phyloP scores from a whole-genome alignment of 2,113 vertebrate species.

The Myotis davidii region DNA sequence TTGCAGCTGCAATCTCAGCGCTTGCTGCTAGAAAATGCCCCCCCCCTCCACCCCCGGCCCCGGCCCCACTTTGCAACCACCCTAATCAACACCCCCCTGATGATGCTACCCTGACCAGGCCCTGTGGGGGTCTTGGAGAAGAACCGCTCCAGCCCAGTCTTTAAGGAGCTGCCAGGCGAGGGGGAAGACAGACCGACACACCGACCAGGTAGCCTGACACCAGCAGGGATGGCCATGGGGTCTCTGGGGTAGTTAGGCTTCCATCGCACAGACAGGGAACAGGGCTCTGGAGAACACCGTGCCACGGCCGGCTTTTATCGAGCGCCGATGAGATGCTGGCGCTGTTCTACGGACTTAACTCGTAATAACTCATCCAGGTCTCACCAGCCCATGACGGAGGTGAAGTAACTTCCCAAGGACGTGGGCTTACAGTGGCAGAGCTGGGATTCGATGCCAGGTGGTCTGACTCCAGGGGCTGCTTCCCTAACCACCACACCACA shows the following conservation, averaged over 20 bases:
- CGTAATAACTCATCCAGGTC: background rate
- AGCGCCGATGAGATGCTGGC: background rate
- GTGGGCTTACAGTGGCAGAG: background rate
- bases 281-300: accelerated
- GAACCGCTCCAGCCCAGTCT: background rate
- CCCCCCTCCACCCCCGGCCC: accelerated
- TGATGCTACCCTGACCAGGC: background rate
- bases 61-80: background rate
- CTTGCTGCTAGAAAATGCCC: background rate
- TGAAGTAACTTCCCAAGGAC: background rate
- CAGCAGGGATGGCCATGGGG: accelerated
- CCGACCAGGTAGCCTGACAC: background rate
- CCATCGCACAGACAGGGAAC: accelerated
- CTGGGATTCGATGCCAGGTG: background rate
- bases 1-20: background rate
- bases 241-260: background rate
- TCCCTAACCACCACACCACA: background rate
- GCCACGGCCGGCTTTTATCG: background rate
- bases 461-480: background rate
- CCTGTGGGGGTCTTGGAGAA: background rate
- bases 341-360: background rate
- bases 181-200: background rate
- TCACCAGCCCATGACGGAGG: background rate
- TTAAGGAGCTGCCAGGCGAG: background rate
- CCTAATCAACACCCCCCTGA: background rate